These are phyloP conservation scores for Euphydryas editha DNA, from an alignment of 2,888 invertebrate species.

Conservation along the genomic window DNA sequence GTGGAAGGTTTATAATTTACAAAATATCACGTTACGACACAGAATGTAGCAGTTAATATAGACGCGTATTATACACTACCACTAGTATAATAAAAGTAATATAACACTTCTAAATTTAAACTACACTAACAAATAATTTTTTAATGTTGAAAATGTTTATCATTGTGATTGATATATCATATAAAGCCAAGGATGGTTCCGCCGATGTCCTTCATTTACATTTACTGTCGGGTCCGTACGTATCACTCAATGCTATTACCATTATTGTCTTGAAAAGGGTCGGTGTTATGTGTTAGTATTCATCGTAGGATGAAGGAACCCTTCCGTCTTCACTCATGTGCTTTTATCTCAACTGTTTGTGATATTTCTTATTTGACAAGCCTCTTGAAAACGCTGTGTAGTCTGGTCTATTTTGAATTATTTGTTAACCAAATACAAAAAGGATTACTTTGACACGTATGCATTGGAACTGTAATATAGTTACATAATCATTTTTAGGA, in stretches of 20 bases:
- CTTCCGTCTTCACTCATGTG: conserved; percentile 15
- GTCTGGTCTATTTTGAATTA: background rate
- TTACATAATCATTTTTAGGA: too few species aligned
- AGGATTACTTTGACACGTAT: too few species aligned
- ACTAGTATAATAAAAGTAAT: too few species aligned
- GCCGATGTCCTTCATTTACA: conserved; percentile 13
- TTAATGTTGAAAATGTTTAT: background rate
- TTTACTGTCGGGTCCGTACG: conserved; percentile 10
- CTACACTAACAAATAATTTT: background rate
- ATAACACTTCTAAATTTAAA: background rate
- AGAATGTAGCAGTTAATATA: too few species aligned
- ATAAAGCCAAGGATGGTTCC: conserved; percentile 8
- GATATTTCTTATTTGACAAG: conserved; percentile 20
- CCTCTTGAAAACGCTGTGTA: background rate
- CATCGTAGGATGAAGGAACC: conserved; percentile 8
- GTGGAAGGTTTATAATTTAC: too few species aligned
- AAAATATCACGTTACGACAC: too few species aligned
- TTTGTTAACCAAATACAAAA: too few species aligned
- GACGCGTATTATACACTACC: too few species aligned
- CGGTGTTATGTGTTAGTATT: conserved; percentile 12
- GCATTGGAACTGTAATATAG: too few species aligned
- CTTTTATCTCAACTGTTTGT: conserved; percentile 17
- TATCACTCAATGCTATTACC: conserved; percentile 24
- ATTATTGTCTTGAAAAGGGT: conserved; percentile 24
- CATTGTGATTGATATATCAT: background rate